Evolutionary conservation across 2,888 invertebrate genomes (phyloP).

Genomic region (Pharmacophagus antenor): DNA sequence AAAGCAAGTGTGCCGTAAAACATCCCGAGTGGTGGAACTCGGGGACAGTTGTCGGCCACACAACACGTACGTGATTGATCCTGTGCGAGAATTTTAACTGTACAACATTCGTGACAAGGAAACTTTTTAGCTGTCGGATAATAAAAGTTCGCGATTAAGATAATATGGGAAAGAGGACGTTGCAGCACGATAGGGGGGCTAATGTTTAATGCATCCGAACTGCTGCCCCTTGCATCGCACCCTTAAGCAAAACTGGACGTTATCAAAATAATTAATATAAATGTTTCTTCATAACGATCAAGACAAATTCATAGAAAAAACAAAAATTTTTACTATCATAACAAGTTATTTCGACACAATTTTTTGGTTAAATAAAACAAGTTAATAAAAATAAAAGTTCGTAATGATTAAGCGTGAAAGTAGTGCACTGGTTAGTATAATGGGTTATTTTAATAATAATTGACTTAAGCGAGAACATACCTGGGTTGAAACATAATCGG

Average conservation of each 20-base stretch:
- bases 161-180: slow-evolving; percentile 66
- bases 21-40: neutral
- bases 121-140: slow-evolving; percentile 48
- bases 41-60: slow-evolving; percentile 15
- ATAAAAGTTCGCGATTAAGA: slow-evolving; percentile 59
- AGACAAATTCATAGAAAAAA: too few relatives aligned
- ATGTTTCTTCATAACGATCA: too few relatives aligned
- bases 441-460: too few relatives aligned
- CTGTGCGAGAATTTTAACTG: slow-evolving; percentile 19
- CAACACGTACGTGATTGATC: slow-evolving; percentile 14
- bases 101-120: slow-evolving; percentile 36
- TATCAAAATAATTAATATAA: too few relatives aligned
- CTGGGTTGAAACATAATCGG: too few relatives aligned
- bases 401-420: too few relatives aligned
- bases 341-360: too few relatives aligned
- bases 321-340: too few relatives aligned
- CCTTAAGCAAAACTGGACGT: neutral
- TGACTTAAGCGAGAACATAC: too few relatives aligned
- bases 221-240: neutral
- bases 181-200: slow-evolving; percentile 63
- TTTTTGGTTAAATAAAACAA: too few relatives aligned
- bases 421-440: too few relatives aligned
- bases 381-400: too few relatives aligned
- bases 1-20: neutral
- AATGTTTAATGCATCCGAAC: slow-evolving; percentile 55